Evolutionary conservation across 2,113 vertebrate species (phyloP), one percentile per base, ranked within the genome.

Genomic region (Caretta caretta): DNA sequence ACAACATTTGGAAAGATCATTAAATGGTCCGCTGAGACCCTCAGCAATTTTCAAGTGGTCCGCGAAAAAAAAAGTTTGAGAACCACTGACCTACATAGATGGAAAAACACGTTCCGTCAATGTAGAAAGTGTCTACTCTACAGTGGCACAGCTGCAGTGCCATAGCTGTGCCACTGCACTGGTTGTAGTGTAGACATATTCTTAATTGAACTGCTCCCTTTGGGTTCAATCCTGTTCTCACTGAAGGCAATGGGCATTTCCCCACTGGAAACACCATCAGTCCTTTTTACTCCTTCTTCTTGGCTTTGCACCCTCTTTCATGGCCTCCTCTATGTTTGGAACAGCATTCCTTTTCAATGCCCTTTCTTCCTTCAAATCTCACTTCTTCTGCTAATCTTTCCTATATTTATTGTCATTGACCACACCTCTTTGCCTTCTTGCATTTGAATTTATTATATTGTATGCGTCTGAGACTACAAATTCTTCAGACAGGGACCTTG

Each of bases 341-440:
- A 46, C 25, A 29, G 29, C 46, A 80, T 92, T 92, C 46, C 11
- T 85, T 79, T 91, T 42, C 69, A 49, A 1, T 12, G 38, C n/a
- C 46, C 4, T 84, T 24, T 75, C 22, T 83, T 90, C 6, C 20
- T 13, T 90, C n/a, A 38, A 27, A 62, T 31, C 27, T 89, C 6
- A 22, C 20, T 62, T 78, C 87, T 14, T 48, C 13, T 24, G 13
- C 13, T 56, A 12, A 1, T 54, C 85, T 90, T 50, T 89, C 51
- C 29, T 25, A 17, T 0, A 1, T 22, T 75, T 19, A 75, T 75
- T 10, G n/a, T 22, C n/a, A 54, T 5, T 2, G 3, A 57, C 85
- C 0, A 2, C 17, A 14, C 5, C n/a, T 62, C 86, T 80, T 89
- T 20, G n/a, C 62, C 17, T 1, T 0, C 2, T 25, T n/a, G 38